These are phyloP conservation scores for Cataglyphis cursor DNA, from an alignment of 2,888 invertebrate species.

Conservation along the genomic window DNA sequence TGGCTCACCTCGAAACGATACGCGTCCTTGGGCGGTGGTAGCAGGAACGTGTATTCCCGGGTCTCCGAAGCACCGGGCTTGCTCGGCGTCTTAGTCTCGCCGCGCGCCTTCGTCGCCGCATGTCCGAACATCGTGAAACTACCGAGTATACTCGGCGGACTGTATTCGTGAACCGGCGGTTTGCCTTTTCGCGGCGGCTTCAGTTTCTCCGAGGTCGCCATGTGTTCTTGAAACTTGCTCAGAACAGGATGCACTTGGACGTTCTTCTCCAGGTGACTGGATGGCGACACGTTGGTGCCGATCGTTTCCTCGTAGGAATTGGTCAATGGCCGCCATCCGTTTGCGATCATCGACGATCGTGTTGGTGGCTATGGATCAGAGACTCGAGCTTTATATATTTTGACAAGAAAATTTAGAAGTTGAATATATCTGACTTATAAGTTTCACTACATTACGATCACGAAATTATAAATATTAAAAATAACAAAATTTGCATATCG, in stretches of 20 bases:
- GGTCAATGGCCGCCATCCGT: slow-evolving; percentile 84
- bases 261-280: slow-evolving; percentile 76
- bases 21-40: slow-evolving; percentile 83
- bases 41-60: slow-evolving; percentile 81
- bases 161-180: slow-evolving; percentile 76
- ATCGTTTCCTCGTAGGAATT: slow-evolving; percentile 81
- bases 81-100: slow-evolving; percentile 80
- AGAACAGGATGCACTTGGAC: slow-evolving; percentile 80
- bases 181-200: slow-evolving; percentile 77
- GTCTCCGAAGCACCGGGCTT: slow-evolving; percentile 80
- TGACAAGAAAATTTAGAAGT: background rate
- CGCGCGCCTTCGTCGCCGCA: slow-evolving; percentile 88
- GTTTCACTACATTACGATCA: background rate
- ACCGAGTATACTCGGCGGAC: slow-evolving; percentile 86
- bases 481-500: background rate
- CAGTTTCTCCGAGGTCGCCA: slow-evolving; percentile 80
- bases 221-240: slow-evolving; percentile 83
- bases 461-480: background rate
- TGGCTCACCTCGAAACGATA: slow-evolving; percentile 82
- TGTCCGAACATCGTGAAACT: slow-evolving; percentile 89
- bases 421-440: background rate
- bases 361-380: slow-evolving; percentile 73
- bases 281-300: slow-evolving; percentile 78
- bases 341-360: slow-evolving; percentile 82
- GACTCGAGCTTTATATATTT: background rate